These are phyloP conservation scores for Mus pahari DNA, from an alignment of 2,113 vertebrate genomes.

Conservation along the genomic window DNA sequence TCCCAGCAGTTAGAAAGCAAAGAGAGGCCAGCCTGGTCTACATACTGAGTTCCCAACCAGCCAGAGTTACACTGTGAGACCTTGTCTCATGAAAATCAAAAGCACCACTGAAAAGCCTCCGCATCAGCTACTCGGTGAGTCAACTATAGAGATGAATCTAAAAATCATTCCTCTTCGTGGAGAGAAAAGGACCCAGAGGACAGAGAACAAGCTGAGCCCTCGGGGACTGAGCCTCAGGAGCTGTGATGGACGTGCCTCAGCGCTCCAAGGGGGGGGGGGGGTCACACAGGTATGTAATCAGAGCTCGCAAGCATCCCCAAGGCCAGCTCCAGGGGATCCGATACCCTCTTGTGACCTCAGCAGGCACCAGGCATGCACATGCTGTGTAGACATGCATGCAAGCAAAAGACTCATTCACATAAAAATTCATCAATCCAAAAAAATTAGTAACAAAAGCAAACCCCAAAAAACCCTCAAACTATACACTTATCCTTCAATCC, in stretches of 20 bases:
- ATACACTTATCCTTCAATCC: background rate
- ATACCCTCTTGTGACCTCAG: background rate
- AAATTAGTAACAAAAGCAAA: background rate
- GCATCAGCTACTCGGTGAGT: background rate
- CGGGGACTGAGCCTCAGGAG: too few relatives aligned
- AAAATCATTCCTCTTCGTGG: background rate
- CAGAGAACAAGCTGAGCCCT: background rate
- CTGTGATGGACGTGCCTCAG: background rate
- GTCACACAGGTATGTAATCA: background rate
- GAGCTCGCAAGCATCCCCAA: background rate
- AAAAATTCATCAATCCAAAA: background rate
- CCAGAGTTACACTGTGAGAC: background rate
- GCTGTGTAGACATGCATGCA: background rate
- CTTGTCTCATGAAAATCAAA: background rate
- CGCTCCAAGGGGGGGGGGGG: background rate
- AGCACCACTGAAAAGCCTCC: too few relatives aligned
- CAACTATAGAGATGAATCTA: background rate
- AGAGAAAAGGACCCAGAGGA: background rate
- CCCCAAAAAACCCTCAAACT: background rate
- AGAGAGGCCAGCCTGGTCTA: background rate
- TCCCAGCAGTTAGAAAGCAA: background rate
- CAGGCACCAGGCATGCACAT: background rate
- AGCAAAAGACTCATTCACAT: background rate
- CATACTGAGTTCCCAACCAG: background rate
- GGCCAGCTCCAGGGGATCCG: background rate